A percentile compares a stretch with the other conserved stretches of the same genome.
Conservation (phyloP, 2,888 invertebrate species). For the Eupithecia exiguata region DNA sequence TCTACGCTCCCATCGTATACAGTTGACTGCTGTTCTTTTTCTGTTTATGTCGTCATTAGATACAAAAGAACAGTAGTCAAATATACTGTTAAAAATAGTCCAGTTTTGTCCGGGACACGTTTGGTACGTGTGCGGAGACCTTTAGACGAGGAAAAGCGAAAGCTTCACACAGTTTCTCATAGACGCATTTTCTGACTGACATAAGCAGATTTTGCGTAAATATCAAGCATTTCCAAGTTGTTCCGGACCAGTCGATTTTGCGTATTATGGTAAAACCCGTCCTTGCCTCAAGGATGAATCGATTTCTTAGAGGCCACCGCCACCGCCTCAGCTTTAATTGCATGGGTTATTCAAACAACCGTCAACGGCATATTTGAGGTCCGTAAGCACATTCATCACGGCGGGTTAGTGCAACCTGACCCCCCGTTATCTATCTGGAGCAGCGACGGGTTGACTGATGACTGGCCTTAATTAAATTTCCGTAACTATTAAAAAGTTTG, state of each 20-base stretch:
- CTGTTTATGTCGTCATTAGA: too few species aligned
- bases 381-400: constrained; percentile 79
- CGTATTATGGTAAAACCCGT: not conserved
- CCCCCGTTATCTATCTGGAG: constrained; percentile 77
- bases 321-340: constrained; percentile 64
- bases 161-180: not conserved
- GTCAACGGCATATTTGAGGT: constrained; percentile 80
- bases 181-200: not conserved
- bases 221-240: not conserved
- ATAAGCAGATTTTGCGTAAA: not conserved
- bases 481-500: constrained; percentile 59
- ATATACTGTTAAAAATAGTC: too few species aligned
- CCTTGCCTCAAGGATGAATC: constrained; percentile 63
- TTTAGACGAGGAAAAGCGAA: not conserved
- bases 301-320: constrained; percentile 64
- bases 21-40: too few species aligned
- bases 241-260: not conserved
- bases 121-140: too few species aligned
- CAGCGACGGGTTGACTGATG: constrained; percentile 82
- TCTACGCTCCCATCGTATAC: too few species aligned
- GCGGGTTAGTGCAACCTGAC: constrained; percentile 77
- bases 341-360: constrained; percentile 75
- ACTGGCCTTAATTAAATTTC: constrained; percentile 81
- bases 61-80: too few species aligned
- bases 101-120: too few species aligned